Base-by-base conservation (phyloP, 2,888 invertebrate genomes). In the Adela reaumurella region DNA sequence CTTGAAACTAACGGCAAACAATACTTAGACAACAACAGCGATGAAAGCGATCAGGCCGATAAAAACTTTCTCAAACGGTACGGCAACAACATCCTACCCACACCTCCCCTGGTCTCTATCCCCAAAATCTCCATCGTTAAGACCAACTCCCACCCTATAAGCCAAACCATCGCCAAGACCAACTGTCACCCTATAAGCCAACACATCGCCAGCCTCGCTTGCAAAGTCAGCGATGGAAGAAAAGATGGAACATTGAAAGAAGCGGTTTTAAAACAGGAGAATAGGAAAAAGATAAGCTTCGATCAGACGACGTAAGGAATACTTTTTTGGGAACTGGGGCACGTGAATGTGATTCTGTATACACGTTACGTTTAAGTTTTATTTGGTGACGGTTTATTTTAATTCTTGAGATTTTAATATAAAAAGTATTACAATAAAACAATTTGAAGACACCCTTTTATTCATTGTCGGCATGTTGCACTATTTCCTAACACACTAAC, bases 61-160 rank as follows among this genome's bases (percentile, higher is more conserved):
- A 72, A 69, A 61, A 70, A 72, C 53, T 80, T 80, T 62, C 73
- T 78, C 58, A 62, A 65, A 54, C 66, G 80, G 71, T 80, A 80
- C 55, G 79, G 80, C 58, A 74, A 78, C 59, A 74, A 77, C 53
- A 62, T 80, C 44, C 63, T 78, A 54, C 80, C 80, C 45, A 61
- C 77, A 59, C 70, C 79, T 43, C 78, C 78, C 52, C 67, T 70
- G 49, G 66, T 80, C 56, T 61, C 63, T 49, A 80, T 80, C 64
- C 80, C 80, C 29, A 80, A 80, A 70, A 70, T 74, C 43, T 62
- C 68, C 5, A 17, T 18, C 45, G 19, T 19, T 3, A 45, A 46
- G 17, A 46, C 17, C 17, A 17, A 46, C 17, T 35, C 17, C 6
- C 24, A 43, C 46, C 17, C 46, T 46, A 46, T 49, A 18, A 43